Percentiles rank a stretch among this genome's conserved stretches.
Evolutionary conservation across 2,113 vertebrate species (phyloP).

Genomic region (Ciconia maguari): DNA sequence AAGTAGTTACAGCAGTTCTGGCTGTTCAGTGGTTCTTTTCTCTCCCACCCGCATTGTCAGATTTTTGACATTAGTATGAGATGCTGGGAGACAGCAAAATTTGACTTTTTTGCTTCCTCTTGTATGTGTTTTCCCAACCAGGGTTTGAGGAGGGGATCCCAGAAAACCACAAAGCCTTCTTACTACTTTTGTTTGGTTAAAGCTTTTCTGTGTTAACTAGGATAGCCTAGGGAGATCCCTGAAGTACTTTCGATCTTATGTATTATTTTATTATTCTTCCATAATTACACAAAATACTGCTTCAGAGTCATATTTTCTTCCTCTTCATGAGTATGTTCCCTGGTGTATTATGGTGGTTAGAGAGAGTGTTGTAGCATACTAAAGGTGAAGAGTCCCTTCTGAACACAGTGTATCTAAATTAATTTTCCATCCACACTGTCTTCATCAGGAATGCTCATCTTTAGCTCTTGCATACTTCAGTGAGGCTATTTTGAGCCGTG

Average conservation of each 20-base stretch:
- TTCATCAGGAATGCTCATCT: background rate
- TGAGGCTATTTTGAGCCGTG: background rate
- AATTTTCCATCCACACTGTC: background rate
- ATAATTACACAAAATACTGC: background rate
- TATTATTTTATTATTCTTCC: background rate
- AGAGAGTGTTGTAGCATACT: fast-evolving
- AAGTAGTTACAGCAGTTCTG: background rate
- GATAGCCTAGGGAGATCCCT: background rate
- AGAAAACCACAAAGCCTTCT: background rate
- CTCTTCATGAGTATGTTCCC: fast-evolving
- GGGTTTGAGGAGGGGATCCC: background rate
- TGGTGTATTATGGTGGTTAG: background rate
- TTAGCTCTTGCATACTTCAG: background rate
- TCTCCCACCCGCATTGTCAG: background rate
- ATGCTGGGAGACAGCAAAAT: background rate
- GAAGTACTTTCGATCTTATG: background rate
- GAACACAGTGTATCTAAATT: background rate
- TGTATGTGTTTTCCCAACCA: background rate
- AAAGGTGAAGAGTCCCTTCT: background rate
- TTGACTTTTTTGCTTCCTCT: background rate
- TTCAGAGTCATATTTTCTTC: background rate
- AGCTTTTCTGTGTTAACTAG: background rate
- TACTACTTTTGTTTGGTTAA: background rate
- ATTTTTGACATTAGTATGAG: background rate
- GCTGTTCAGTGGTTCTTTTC: background rate